Base-by-base conservation (phyloP, 2,888 invertebrate species). In the Eristalis pertinax region DNA sequence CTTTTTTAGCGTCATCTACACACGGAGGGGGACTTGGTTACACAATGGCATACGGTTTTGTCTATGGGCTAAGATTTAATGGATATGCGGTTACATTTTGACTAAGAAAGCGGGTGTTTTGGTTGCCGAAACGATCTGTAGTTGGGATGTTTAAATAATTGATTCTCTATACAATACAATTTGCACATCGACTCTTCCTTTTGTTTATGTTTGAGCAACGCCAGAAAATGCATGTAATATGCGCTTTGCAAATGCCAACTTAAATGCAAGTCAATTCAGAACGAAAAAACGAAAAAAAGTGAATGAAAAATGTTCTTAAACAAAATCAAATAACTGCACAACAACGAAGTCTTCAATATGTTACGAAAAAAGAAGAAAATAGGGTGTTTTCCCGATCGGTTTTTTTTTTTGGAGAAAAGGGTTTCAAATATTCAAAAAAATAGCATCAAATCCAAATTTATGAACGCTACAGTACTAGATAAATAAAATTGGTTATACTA, bases 141-240 rank as follows among this genome's bases (percentile, higher is more conserved):
- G 10, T 11, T 35, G 1, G 35, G 2, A 38, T 38, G 13, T 32
- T 38, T 38, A 13, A 13, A 13, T 38, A 13, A 3, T 2, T 13
- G 13, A 38, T 13, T 38, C 10, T 38, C 13, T 74, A 65, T 56
- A 68, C 22, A 67, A 83, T 83, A 86, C 86, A 84, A 79, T 84
- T 86, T 86, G 86, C 86, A 86, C 86, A 86, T 86, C 86, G 86
- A 86, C 86, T 83, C 74, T 70, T 79, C 15, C 11, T 29, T 50
- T 26, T 60, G 60, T 82, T 70, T 68, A 62, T n/a, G 11, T 4
- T 15, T 60, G 24, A 60, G 60, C 63, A 38, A 50, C n/a, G 68
- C 56, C 22, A 70, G n/a, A 32, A 58, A 73, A 50, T 26, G 15
- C 24, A 65, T 70, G 58, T 64, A 5, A 26, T 60, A 79, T 79